phyloP scores from a whole-genome alignment of 2,888 invertebrate species.

The Zootermopsis nevadensis region DNA sequence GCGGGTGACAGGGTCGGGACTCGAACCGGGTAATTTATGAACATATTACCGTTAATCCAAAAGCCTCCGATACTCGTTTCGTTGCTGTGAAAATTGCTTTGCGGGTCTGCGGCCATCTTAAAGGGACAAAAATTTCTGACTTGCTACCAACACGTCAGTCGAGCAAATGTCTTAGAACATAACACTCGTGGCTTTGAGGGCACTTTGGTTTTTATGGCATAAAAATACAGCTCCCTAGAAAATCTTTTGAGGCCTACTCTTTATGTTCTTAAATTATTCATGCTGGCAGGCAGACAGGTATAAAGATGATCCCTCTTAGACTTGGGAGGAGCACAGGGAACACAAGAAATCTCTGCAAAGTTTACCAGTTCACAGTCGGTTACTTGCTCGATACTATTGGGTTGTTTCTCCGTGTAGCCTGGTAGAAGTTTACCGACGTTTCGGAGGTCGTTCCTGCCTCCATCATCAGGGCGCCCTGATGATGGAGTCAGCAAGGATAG shows the following conservation, averaged over 20 bases:
- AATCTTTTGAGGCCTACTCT: background rate
- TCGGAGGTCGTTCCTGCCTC: too few relatives aligned
- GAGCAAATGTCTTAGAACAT: background rate
- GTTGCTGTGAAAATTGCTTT: background rate
- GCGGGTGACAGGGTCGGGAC: too few relatives aligned
- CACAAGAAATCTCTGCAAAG: background rate
- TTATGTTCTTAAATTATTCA: conserved; percentile 14
- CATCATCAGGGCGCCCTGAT: too few relatives aligned
- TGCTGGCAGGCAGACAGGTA: background rate
- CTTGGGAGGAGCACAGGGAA: background rate
- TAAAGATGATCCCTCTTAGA: background rate
- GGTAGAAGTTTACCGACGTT: too few relatives aligned
- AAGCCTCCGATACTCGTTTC: too few relatives aligned
- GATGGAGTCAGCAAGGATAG: too few relatives aligned
- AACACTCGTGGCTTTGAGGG: background rate
- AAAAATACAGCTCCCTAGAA: background rate
- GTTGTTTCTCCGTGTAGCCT: too few relatives aligned
- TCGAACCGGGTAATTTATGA: too few relatives aligned
- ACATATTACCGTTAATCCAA: too few relatives aligned
- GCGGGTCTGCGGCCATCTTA: background rate
- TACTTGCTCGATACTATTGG: too few relatives aligned
- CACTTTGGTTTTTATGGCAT: background rate
- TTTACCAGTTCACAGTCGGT: background rate
- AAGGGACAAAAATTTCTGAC: background rate
- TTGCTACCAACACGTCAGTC: background rate